Evolutionary conservation across 2,797 vertebrate genomes (phyloP).

Genomic region (Amblyraja radiata): DNA sequence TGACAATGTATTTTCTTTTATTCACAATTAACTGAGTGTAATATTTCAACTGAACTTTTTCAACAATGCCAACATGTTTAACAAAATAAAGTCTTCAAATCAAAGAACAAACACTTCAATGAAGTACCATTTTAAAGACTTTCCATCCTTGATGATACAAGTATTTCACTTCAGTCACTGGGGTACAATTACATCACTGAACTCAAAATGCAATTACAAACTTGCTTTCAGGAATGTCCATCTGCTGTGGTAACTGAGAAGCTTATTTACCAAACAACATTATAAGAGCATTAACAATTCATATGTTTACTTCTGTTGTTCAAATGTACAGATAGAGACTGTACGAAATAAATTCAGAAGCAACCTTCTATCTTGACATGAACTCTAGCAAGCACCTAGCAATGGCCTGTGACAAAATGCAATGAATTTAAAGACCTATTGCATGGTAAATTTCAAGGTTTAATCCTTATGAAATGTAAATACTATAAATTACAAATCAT

Average conservation of each 20-base stretch:
- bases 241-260: background rate
- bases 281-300: background rate
- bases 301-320: background rate
- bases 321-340: background rate
- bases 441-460: background rate
- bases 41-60: background rate
- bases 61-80: background rate
- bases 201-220: background rate
- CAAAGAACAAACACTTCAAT: background rate
- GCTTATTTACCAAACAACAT: background rate
- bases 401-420: background rate
- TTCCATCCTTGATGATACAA: background rate
- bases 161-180: background rate
- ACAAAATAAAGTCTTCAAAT: background rate
- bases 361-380: background rate
- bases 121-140: background rate
- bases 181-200: background rate
- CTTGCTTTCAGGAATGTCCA: background rate
- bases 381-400: background rate
- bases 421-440: background rate
- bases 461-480: background rate
- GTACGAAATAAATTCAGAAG: background rate
- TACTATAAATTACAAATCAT: background rate
- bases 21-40: background rate
- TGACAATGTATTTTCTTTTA: background rate